Evolutionary conservation across 1,140 invertebrate species (phyloP), one percentile per base, ranked within the genome.

Genomic region (Drosophila punjabiensis): DNA sequence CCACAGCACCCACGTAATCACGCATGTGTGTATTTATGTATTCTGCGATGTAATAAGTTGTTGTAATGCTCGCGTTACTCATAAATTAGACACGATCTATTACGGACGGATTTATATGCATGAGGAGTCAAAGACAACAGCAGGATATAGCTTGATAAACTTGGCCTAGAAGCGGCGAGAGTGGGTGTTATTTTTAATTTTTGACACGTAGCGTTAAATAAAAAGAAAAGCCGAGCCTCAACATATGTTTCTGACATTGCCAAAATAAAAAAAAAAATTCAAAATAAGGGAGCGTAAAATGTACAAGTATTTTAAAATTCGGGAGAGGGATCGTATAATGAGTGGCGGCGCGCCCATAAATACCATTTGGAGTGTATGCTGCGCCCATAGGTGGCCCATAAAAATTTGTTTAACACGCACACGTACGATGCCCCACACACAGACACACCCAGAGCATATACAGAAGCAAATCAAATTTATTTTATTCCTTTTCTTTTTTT

Each of bases 81-180:
- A 84, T 84, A 89, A 89, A 89, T 89, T 82, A 82, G 62, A 86
- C 76, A 80, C 86, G 87, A 90, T 90, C 86, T 82, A 80, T 89
- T 81, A 75, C 70, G 77, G 71, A 69, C 73, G 64, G 79, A 81
- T 80, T 81, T 67, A 75, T 63, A 81, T 80, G 78, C 78, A 80
- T 61, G 69, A 73, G 69, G 61, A 39, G 56, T 59, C 56, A 43
- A 35, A 60, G 47, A 69, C 76, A 56, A 69, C 24, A 76, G 55
- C 16, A 37, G 48, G 50, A 50, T 48, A 77, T 69, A 63, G 52
- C 75, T 78, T 78, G 75, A 78, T 78, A 70, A 79, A 70, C 33
- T 55, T 13, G 43, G 41, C 24, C 32, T 32, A 16, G 45, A n/a
- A 62, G 45, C 35, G 66, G 39, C 41, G 68, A 43, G 68, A 43